Conservation (phyloP, 2,888 invertebrate species). For the Nomada goodeniana region DNA sequence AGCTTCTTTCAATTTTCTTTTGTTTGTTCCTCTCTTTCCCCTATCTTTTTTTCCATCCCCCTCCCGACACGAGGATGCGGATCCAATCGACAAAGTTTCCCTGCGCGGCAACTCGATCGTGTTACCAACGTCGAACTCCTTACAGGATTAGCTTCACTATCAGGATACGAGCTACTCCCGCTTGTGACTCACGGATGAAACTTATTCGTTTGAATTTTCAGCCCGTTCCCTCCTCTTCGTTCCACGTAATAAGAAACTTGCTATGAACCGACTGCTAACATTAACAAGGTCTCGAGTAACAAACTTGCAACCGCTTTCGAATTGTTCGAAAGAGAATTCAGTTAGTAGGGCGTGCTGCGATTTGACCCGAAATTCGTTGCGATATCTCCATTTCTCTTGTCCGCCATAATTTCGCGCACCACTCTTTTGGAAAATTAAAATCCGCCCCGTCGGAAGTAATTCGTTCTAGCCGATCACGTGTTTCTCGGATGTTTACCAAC, state of each 20-base stretch:
- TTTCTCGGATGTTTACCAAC: neutral
- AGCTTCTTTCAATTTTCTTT: constrained; percentile 26
- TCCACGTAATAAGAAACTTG: neutral
- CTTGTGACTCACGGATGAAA: constrained; percentile 37
- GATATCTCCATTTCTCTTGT: neutral
- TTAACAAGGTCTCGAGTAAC: constrained; percentile 6
- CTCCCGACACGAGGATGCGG: neutral
- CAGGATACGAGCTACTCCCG: constrained; percentile 25
- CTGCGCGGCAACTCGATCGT: constrained; percentile 23
- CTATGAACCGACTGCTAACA: neutral
- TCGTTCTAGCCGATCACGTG: neutral
- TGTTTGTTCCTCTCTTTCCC: neutral
- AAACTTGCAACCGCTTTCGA: constrained; percentile 10
- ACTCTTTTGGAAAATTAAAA: neutral
- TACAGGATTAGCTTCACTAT: constrained; percentile 52
- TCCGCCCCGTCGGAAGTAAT: neutral
- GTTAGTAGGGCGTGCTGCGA: neutral
- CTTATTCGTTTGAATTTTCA: constrained; percentile 47
- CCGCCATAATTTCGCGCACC: neutral
- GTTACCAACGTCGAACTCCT: constrained; percentile 45
- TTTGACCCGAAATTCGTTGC: neutral
- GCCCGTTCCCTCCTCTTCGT: neutral
- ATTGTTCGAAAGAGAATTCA: neutral
- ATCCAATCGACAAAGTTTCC: constrained; percentile 50
- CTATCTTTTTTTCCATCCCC: too few relatives aligned